Evolutionary conservation across 1,140 invertebrate genomes (phyloP), one percentile per base, ranked within the genome.

Genomic region (Drosophila ambigua): DNA sequence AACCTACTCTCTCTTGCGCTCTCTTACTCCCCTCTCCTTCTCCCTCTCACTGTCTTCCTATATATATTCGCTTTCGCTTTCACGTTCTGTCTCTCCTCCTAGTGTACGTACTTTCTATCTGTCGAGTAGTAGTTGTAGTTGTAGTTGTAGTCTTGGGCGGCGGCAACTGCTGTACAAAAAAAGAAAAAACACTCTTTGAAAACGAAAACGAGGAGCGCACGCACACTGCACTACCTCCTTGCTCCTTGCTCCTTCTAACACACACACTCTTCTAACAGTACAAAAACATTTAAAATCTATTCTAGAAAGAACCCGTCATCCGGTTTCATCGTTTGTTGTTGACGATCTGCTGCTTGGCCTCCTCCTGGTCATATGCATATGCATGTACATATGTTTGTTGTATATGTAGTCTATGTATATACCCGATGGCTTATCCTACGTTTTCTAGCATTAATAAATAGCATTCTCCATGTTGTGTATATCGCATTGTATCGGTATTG

Each of bases 401-500:
- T 45, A 26, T 54, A 54, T 54, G 20, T 43, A 43, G 28, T 43
- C 6, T 54, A 54, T 54, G 13, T 54, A 43, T 54, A 23, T 44
- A 44, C 23, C 11, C 41, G 3, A 44, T 44, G 41, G 41, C 41
- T 15, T 57, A 45, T 39, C 23, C 9, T 39, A 39, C 11, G 35
- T 52, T 52, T 28, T 43, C 76, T 67, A 79, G 61, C 55, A 43
- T 83, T 83, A 77, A 77, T 80, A 85, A 84, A 85, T 85, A 84
- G 77, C 77, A 80, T 67, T 72, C 35, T 39, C 51, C 43, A 73
- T 72, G 16, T 46, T 31, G 35, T 39, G 11, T 39, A 28, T 28
- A 39, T 39, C 35, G 35, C 35, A 39, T 39, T 5, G 35, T 13
- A 39, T 39, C 35, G 11, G 4, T 39, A 13, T 39, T 35, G 31